A percentile compares a stretch with the other conserved stretches of the same genome.
Conservation (phyloP, 2,888 invertebrate genomes). For the Apamea sordens region DNA sequence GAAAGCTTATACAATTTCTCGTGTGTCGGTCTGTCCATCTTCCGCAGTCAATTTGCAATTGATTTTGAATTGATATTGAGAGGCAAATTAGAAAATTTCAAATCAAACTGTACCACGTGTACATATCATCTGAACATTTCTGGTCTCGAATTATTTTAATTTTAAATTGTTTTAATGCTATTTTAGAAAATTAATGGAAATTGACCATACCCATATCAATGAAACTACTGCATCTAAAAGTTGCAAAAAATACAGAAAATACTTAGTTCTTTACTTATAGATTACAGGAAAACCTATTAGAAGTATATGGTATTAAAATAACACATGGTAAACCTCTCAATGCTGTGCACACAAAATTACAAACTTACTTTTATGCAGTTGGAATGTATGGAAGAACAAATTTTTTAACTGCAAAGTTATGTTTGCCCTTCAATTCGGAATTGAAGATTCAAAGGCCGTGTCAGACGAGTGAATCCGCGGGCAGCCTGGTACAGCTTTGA, state of each 20-base stretch:
- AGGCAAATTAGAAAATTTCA: background rate
- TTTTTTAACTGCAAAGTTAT: background rate
- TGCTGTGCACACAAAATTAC: background rate
- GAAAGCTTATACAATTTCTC: background rate
- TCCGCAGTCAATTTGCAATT: background rate
- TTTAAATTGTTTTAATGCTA: background rate
- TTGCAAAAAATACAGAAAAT: background rate
- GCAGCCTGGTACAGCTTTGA: background rate
- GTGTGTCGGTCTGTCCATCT: too few species aligned
- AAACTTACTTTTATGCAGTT: background rate
- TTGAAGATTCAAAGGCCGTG: background rate
- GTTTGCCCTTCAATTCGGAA: background rate
- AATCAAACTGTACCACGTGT: background rate
- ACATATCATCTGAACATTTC: background rate
- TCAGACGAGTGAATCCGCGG: too few species aligned
- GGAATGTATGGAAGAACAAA: background rate
- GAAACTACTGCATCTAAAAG: background rate
- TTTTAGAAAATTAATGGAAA: background rate
- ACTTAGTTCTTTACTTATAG: background rate
- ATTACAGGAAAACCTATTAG: background rate
- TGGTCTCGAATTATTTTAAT: background rate
- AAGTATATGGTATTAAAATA: background rate
- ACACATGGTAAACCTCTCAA: background rate
- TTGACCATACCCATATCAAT: background rate
- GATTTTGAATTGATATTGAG: background rate